These are phyloP conservation scores for Drosophila peninsularis DNA, from an alignment of 2,888 invertebrate species.

Conservation along the genomic window DNA sequence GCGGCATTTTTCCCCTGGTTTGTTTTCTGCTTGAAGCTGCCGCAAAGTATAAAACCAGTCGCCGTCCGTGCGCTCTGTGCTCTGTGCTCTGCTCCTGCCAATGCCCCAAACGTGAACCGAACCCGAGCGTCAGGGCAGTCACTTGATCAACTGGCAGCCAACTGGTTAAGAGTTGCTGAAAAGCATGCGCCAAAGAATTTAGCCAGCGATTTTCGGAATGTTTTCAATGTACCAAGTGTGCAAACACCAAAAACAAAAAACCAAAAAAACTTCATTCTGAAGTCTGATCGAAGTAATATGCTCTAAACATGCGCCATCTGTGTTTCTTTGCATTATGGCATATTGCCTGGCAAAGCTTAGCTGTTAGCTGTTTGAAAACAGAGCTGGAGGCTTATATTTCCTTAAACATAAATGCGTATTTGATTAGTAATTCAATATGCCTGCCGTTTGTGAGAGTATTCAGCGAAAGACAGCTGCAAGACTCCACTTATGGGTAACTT, in stretches of 20 bases:
- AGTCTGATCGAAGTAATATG: slow-evolving; percentile 13
- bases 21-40: slow-evolving; percentile 55
- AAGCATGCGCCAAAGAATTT: slow-evolving; percentile 81
- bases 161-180: slow-evolving; percentile 71
- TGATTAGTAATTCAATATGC: no score
- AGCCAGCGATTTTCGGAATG: slow-evolving; percentile 76
- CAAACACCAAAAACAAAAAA: slow-evolving; percentile 58
- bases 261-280: slow-evolving; percentile 28
- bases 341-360: no score
- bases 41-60: slow-evolving; percentile 66
- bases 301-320: neutral
- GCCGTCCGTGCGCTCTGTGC: slow-evolving; percentile 30
- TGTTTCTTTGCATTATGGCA: neutral
- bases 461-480: neutral
- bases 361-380: no score
- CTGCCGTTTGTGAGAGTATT: neutral
- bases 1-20: slow-evolving; percentile 43
- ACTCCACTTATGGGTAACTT: neutral
- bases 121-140: slow-evolving; percentile 50
- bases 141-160: slow-evolving; percentile 73
- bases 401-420: neutral
- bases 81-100: slow-evolving; percentile 62
- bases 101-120: slow-evolving; percentile 59
- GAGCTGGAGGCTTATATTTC: neutral
- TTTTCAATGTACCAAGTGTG: slow-evolving; percentile 76